Percentiles rank a stretch among this genome's conserved stretches.
phyloP scores from a whole-genome alignment of 2,113 vertebrate genomes.

The Grammomys dolichurus region DNA sequence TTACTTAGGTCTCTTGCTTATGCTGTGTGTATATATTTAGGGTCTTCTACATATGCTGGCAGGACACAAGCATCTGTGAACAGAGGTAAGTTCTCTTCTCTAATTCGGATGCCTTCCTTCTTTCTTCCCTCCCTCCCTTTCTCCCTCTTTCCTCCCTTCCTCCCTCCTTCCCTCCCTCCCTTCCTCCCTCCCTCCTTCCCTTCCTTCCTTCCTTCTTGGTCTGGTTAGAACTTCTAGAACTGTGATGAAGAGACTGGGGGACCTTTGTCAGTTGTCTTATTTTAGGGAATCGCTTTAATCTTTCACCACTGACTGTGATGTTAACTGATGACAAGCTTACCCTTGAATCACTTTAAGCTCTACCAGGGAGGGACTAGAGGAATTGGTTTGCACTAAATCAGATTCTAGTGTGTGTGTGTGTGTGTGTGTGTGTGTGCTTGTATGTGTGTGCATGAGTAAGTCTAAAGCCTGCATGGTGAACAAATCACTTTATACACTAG shows the following conservation, averaged over 20 bases:
- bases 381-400: not conserved
- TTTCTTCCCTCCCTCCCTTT: too few relatives aligned
- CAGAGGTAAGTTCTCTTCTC: not conserved
- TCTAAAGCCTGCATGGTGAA: not conserved
- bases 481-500: not conserved
- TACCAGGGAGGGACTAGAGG: not conserved
- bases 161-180: not conserved
- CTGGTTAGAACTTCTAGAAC: not conserved
- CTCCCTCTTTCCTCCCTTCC: too few relatives aligned
- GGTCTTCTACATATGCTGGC: not conserved
- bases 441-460: not conserved
- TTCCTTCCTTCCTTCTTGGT: not conserved
- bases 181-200: too few relatives aligned
- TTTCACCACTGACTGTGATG: not conserved
- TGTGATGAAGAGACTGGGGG: not conserved
- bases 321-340: not conserved
- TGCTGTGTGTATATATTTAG: not conserved
- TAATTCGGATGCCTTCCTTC: not conserved
- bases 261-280: not conserved
- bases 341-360: conserved; percentile 3
- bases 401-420: not conserved
- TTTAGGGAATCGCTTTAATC: not conserved
- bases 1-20: not conserved
- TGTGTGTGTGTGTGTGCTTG: not conserved
- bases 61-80: not conserved